Percentiles rank a stretch among this genome's conserved stretches.
These are phyloP conservation scores for Amphimallon solstitiale DNA, from an alignment of 2,888 invertebrate species.

Conservation along the genomic window DNA sequence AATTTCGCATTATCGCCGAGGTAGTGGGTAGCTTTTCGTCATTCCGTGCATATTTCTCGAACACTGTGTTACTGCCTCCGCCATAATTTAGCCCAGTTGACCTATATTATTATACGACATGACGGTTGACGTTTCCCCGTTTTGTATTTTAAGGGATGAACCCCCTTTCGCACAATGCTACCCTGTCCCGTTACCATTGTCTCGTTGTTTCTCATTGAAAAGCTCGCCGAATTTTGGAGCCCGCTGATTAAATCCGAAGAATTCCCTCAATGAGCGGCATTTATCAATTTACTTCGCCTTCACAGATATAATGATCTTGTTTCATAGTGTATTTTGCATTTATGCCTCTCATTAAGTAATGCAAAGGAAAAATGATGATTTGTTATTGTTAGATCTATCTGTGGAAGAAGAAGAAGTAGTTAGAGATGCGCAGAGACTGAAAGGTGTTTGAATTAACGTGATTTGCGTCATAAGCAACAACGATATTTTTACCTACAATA, in stretches of 20 bases:
- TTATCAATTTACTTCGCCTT: no score
- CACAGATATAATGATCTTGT: no score
- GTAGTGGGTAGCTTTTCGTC: slow-evolving; percentile 12
- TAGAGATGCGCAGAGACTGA: no score
- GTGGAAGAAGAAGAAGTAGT: no score
- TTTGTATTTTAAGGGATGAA: neutral
- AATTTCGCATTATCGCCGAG: slow-evolving; percentile 24
- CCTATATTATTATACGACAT: slow-evolving; percentile 36
- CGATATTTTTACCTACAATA: no score
- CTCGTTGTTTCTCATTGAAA: slow-evolving; percentile 3
- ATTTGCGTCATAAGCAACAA: no score
- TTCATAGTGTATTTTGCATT: no score
- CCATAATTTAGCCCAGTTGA: slow-evolving; percentile 27
- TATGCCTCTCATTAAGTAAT: no score
- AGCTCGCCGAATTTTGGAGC: neutral
- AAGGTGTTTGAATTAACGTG: no score
- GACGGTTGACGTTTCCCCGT: slow-evolving; percentile 16
- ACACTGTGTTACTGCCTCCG: slow-evolving; percentile 22
- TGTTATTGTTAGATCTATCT: no score
- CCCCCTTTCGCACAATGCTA: neutral
- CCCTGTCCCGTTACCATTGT: slow-evolving; percentile 2
- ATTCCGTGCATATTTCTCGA: slow-evolving; percentile 35
- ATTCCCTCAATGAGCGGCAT: neutral
- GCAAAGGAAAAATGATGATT: no score
- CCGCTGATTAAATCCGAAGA: neutral